phyloP scores from a whole-genome alignment of 1,140 invertebrate genomes.

The Ceratoteleas bidentatus region DNA sequence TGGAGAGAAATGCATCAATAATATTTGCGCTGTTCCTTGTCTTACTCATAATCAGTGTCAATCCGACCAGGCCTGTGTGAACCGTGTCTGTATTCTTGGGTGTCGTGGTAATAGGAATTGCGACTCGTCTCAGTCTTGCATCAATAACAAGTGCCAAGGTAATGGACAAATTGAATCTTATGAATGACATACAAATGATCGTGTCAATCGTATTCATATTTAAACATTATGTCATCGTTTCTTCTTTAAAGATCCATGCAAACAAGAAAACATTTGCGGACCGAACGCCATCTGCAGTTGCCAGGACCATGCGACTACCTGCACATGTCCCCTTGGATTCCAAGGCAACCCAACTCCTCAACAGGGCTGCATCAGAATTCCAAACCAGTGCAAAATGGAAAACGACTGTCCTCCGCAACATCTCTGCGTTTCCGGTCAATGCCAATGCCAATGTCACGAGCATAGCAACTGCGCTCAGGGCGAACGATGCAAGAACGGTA shows the following conservation, averaged over 20 bases:
- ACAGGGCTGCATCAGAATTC: slow-evolving; percentile 91
- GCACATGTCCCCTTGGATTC: slow-evolving; percentile 91
- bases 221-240: slow-evolving; percentile 1
- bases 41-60: slow-evolving; percentile 90
- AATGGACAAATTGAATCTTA: slow-evolving; percentile 14
- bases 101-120: slow-evolving; percentile 92
- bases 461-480: slow-evolving; percentile 89
- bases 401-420: slow-evolving; percentile 88
- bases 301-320: slow-evolving; percentile 86
- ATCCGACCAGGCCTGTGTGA: slow-evolving; percentile 89
- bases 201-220: background rate
- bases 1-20: slow-evolving; percentile 90
- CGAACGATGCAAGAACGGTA: slow-evolving; percentile 89
- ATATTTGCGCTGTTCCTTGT: slow-evolving; percentile 89
- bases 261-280: slow-evolving; percentile 88
- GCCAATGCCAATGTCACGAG: slow-evolving; percentile 88
- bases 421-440: slow-evolving; percentile 87
- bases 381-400: slow-evolving; percentile 84
- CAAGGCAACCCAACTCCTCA: slow-evolving; percentile 93
- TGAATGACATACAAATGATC: too few relatives aligned
- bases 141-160: slow-evolving; percentile 90
- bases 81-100: slow-evolving; percentile 89
- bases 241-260: slow-evolving; percentile 86
- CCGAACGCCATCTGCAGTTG: slow-evolving; percentile 91
- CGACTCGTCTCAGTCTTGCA: slow-evolving; percentile 87